Base-by-base conservation (phyloP, 1,140 invertebrate genomes). In the Zaprionus taronus region DNA sequence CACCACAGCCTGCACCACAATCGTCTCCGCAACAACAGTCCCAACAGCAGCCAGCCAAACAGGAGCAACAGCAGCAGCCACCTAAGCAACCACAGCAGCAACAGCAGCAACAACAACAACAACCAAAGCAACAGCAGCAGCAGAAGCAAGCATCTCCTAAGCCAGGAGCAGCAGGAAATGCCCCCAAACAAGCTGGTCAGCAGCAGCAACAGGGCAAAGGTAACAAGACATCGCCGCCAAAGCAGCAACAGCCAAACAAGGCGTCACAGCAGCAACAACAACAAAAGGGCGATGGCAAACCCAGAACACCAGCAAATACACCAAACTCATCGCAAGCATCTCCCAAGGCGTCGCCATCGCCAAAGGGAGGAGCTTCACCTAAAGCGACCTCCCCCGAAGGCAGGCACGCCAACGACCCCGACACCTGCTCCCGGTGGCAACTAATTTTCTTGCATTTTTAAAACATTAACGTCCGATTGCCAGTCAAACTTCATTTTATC, bases 401-500 rank as follows among this genome's bases (percentile, higher is more conserved):
- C 80, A 4, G 74, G 72, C 12, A 81, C 77, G 2, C 77, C 79
- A 49, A 58, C 81, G 58, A 72, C 34, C 24, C 31, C 80, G 17
- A 41, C 77, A 49, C 36, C 72, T 47, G 17, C 61, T 9, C 9
- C 61, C 22, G 68, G 68, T 24, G 22, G 69, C 31, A 90, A 89
- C 38, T 87, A 70, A 89, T 64, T 56, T 51, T 31, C 69, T 70
- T 79, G 84, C 84, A 87, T 87, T 87, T 87, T 55, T 65, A 51
- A 77, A 20, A 66, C 34, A 0, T 17, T 15, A 51, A 71, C 67
- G 61, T 41, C 36, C 3, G 41, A 72, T 66, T 34, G 31, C 34
- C 36, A 66, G 22, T 44, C 51, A 28, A 9, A 49, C 7, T 49
- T 49, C 14, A 15, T 4, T 22, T 31, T 56, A 56, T 56, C 53